Base-by-base conservation (phyloP, 1,140 invertebrate species). In the Bemisia tabaci region DNA sequence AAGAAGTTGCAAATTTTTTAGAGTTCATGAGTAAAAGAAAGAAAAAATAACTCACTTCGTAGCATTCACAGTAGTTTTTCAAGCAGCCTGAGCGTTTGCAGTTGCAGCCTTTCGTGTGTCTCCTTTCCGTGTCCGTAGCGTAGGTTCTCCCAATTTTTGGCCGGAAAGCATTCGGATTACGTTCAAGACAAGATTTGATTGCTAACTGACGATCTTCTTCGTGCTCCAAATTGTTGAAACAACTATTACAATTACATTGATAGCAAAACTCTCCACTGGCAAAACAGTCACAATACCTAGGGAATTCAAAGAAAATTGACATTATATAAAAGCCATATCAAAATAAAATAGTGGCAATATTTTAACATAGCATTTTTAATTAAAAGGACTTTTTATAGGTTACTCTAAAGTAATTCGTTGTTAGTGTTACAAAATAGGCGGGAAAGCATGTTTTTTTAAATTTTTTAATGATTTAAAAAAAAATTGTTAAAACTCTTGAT, bases 51-150 rank as follows among this genome's bases (percentile, higher is more conserved):
- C 23, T 72, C 76, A 92, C 92, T 85, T 99, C 97, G 74, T 98
- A 99, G 79, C 97, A 99, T 84, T 99, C 97, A 79, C 97, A 99
- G 77, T 99, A 99, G 80, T 99, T 99, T 77, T 99, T 99, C 26
- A 99, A 82, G 81, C 97, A 99, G 11, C 95, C 95, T 58, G 95
- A 98, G 66, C 96, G 83, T 80, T 98, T 98, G 77, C 97, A 99
- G 75, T 99, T 98, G 75, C 97, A 99, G 2, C 97, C 97, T 81
- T 98, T 99, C 69, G 96, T 98, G 73, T 99, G 97, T 73, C 94
- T 80, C 65, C 93, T 79, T 68, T 79, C 84, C 76, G 87, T 88
- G 76, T 79, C 83, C 0, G 84, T 84, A 1, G 82, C 81, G 71
- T 87, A 85, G 22, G 81, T 82, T 81, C 93, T 91, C 64, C 95